Conservation (phyloP, 23 tunicate species). For the Halocynthia aurantium region DNA sequence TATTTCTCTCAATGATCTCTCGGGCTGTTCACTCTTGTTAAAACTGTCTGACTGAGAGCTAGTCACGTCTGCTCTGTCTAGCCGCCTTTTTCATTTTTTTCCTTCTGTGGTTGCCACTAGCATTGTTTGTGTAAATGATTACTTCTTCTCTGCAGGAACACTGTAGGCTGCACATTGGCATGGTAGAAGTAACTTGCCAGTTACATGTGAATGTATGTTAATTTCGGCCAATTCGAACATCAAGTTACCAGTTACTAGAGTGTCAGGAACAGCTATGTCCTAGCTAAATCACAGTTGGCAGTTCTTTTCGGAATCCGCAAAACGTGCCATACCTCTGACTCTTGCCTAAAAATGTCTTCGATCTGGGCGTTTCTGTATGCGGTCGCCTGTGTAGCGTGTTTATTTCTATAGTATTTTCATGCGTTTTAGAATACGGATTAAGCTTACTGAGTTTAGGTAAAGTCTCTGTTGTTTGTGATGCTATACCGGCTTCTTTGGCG, state of each 20-base stretch:
- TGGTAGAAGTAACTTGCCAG: background rate
- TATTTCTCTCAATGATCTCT: constrained; percentile 11
- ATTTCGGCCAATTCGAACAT: too few relatives aligned
- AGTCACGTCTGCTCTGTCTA: constrained; percentile 42
- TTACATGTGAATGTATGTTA: background rate
- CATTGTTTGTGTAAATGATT: constrained; percentile 21
- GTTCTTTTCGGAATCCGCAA: too few relatives aligned
- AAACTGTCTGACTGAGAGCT: constrained; percentile 16
- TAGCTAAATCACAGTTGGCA: too few relatives aligned
- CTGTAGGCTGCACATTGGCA: too few relatives aligned
- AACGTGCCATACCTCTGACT: background rate
- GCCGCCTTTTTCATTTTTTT: constrained; percentile 28
- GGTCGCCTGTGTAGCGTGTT: background rate
- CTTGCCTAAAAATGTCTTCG: background rate
- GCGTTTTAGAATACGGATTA: too few relatives aligned
- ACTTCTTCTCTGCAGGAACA: constrained; percentile 2
- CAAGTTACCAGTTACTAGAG: too few relatives aligned
- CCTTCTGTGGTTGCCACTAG: constrained; percentile 6
- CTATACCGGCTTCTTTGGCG: too few relatives aligned
- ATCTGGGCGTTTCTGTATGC: constrained; percentile 4
- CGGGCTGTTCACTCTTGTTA: constrained; percentile 7
- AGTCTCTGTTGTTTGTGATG: too few relatives aligned
- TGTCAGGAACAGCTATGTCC: too few relatives aligned
- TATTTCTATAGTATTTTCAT: too few relatives aligned
- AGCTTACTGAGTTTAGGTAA: too few relatives aligned